These are phyloP conservation scores for Neodiprion virginianus DNA, from an alignment of 1,140 invertebrate genomes.

Conservation along the genomic window DNA sequence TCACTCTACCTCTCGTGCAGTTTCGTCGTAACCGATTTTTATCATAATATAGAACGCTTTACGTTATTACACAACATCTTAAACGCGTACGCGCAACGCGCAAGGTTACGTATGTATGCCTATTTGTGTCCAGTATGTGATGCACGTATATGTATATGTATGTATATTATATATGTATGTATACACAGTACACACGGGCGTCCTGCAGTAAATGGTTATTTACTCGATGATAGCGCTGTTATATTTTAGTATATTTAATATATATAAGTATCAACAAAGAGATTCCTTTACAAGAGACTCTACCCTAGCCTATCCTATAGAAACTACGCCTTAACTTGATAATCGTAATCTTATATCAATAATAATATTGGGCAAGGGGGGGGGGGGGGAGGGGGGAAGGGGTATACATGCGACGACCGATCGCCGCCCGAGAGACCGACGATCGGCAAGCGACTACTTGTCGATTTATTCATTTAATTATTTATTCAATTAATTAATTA, in stretches of 20 bases:
- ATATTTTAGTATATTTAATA: background rate
- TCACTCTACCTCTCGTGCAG: too few species aligned
- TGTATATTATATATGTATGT: background rate
- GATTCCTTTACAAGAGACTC: slow-evolving; percentile 57
- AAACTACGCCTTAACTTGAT: slow-evolving; percentile 52
- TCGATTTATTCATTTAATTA: slow-evolving; percentile 31
- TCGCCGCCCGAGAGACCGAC: slow-evolving; percentile 51
- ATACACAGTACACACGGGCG: background rate
- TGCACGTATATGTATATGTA: background rate
- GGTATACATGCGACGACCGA: slow-evolving; percentile 61
- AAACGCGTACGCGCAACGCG: too few species aligned
- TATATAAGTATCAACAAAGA: slow-evolving; percentile 56
- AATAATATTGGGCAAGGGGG: slow-evolving; percentile 36
- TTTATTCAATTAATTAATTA: background rate
- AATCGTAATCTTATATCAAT: slow-evolving; percentile 2
- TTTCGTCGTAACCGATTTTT: background rate
- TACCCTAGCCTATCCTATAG: slow-evolving; percentile 52
- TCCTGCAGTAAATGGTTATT: background rate
- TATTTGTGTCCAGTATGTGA: background rate
- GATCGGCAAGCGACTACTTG: slow-evolving; percentile 42
- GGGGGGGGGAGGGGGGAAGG: slow-evolving; percentile 6
- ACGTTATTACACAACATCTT: too few species aligned
- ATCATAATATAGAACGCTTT: background rate
- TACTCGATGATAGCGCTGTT: slow-evolving; percentile 7
- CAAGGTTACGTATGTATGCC: background rate